Evolutionary conservation across 2,113 vertebrate genomes (phyloP), one percentile per base, ranked within the genome.

Genomic region (Rhegmatorhina hoffmannsi): DNA sequence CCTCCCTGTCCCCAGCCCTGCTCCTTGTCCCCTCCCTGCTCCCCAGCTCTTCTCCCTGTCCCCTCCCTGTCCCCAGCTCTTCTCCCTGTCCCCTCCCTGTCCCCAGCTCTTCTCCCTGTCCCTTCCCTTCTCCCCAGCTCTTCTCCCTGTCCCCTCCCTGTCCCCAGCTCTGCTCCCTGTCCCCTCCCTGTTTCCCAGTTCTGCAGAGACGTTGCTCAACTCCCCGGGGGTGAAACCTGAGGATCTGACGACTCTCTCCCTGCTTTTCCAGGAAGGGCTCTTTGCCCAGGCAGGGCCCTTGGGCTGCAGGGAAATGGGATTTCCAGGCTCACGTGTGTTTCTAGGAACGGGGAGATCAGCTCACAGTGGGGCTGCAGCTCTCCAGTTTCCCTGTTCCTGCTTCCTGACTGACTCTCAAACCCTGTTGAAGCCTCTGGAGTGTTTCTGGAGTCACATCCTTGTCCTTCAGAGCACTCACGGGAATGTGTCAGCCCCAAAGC

Each of bases 351-450:
- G 47, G 67, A 89, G 56, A 15, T 55, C 31, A 11, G 1, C 67
- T 86, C 6, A 0, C 15, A 8, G 72, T 3, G 56, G 4, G 43
- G 67, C 84, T 47, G 43, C 76, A 38, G 63, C 40, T 56, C 26
- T 29, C 49, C 0, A 0, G 2, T 78, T 74, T 19, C 69, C n/a
- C 59, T 1, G 7, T 23, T 56, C 17, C 58, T 1, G 0, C 55
- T 49, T 79, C 58, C 76, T 0, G 33, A 7, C 56, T 17, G 83
- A 15, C 28, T 88, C 43, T 23, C 19, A 16, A 52, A 60, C 44
- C 56, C 79, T 31, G 69, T 18, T n/a, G 10, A 60, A 77, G 59
- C 25, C 63, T 7, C 68, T 12, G 47, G 75, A 63, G 66, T 1
- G 2, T 75, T 72, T 69, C 84, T 64, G 19, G 2, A 59, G 23